phyloP scores from a whole-genome alignment of 1,140 invertebrate genomes.

The Paralvinella palmiformis region DNA sequence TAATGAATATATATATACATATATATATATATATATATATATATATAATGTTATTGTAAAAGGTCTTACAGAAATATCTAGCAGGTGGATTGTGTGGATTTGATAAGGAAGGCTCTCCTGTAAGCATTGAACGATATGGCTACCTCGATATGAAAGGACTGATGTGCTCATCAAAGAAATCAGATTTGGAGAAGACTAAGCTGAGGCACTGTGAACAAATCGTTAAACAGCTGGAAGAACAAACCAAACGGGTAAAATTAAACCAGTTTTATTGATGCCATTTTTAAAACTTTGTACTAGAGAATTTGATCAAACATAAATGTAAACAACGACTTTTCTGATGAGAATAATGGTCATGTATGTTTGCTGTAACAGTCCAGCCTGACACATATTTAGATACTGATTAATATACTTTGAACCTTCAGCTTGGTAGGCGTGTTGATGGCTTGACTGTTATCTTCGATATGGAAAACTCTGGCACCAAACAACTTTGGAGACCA shows the following conservation, averaged over 20 bases:
- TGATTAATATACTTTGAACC: too few species aligned
- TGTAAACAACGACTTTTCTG: not conserved
- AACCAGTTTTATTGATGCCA: not conserved
- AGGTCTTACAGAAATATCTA: slow-evolving; percentile 61
- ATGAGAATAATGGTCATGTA: not conserved
- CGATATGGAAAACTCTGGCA: slow-evolving; percentile 78
- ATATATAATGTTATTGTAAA: not conserved
- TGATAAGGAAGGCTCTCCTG: slow-evolving; percentile 77
- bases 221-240: slow-evolving; percentile 28
- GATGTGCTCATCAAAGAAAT: slow-evolving; percentile 66
- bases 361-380: not conserved
- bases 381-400: too few species aligned
- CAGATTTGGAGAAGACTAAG: slow-evolving; percentile 55
- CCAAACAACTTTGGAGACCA: slow-evolving; percentile 75
- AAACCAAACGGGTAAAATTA: slow-evolving; percentile 31
- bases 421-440: slow-evolving; percentile 53
- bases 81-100: slow-evolving; percentile 71
- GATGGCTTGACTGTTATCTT: slow-evolving; percentile 67
- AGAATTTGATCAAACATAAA: slow-evolving; percentile 4
- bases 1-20: not conserved
- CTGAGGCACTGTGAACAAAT: slow-evolving; percentile 35
- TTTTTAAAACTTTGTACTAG: not conserved
- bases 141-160: slow-evolving; percentile 58
- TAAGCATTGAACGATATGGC: slow-evolving; percentile 47
- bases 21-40: not conserved